Evolutionary conservation across 2,888 invertebrate species (phyloP), one percentile per base, ranked within the genome.

Genomic region (Parnassius apollo): DNA sequence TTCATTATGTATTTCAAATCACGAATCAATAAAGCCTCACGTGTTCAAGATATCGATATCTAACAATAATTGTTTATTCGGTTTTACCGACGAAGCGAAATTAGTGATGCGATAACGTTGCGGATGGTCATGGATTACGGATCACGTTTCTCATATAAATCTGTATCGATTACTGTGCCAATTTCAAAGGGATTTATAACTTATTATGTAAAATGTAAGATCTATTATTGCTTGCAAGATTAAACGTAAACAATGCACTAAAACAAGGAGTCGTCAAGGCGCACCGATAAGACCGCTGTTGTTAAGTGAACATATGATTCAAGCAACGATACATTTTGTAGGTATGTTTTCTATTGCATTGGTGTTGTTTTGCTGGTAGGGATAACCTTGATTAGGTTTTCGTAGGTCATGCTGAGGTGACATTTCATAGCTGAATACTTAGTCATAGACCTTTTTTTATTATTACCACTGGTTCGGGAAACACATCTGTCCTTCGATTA

Each of bases 91-190:
- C 46, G 42, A n/a, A 42, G 53, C 55, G 42, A 53, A 62, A 62
- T 62, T 50, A 65, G 67, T 66, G 59, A 60, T 35, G 25, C 53
- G 64, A 65, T 70, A 65, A 58, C 65, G 65, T 72, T 72, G 70
- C 9, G 70, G 62, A 61, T 68, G 71, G 71, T 71, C 73, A 73
- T 70, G 73, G 73, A 59, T 67, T 62, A 59, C 25, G 54, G 58
- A 62, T 68, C 71, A 73, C 71, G 71, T 69, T 73, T 66, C 56
- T 67, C 60, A 59, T 53, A 60, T 57, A 60, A 66, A 65, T 65
- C 62, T 59, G 63, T 68, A 67, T 63, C 61, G 67, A 63, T 63
- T 46, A 13, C 18, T 49, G 25, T 25, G 2, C 9, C 35, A 13
- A 25, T 45, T 18, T 9, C 46, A 51, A 51, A 7, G 11, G 18